Evolutionary conservation across 2,888 invertebrate genomes (phyloP), one percentile per base, ranked within the genome.

Genomic region (Ectemnius cavifrons): DNA sequence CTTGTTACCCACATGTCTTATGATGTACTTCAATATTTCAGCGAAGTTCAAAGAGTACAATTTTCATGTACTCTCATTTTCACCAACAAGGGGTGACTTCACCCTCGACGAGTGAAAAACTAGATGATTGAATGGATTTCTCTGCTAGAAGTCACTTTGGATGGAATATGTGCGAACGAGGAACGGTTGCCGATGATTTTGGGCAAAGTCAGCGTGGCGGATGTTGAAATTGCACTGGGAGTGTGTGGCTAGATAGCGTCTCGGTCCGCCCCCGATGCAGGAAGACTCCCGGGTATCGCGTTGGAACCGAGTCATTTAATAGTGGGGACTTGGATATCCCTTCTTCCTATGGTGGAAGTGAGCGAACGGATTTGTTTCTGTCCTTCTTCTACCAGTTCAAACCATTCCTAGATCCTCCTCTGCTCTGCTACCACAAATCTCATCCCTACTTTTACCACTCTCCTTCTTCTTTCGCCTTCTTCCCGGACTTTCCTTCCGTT

Each of bases 181-280:
- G 28, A 37, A 37, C 8, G 8, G 37, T 37, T 37, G 8, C 8
- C 8, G 37, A 8, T 37, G 37, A 37, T 37, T 37, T 37, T 37
- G 37, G 37, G 49, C 68, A 61, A 61, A 62, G 45, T 76, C 69
- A 57, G 75, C 80, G 75, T 82, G 77, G 79, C 84, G 83, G 84
- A 86, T 87, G 89, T 87, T 85, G 83, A 84, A 88, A 84, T 87
- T 87, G 85, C 78, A 89, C 89, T 89, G 89, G 89, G 84, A 82
- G 85, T 37, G 37, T 37, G 37, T 37, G 37, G 37, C 37, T 37
- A 85, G 85, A 88, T 88, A 70, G 69, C 71, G 37, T 75, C 52
- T 70, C 11, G 66, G 47, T 70, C 84, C 83, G 84, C 84, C 84
- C 83, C 78, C 82, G 67, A 74, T 81, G 81, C 75, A 77, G 80